Evolutionary conservation across 2,888 invertebrate species (phyloP), one percentile per base, ranked within the genome.

Genomic region (Gibbula magus): DNA sequence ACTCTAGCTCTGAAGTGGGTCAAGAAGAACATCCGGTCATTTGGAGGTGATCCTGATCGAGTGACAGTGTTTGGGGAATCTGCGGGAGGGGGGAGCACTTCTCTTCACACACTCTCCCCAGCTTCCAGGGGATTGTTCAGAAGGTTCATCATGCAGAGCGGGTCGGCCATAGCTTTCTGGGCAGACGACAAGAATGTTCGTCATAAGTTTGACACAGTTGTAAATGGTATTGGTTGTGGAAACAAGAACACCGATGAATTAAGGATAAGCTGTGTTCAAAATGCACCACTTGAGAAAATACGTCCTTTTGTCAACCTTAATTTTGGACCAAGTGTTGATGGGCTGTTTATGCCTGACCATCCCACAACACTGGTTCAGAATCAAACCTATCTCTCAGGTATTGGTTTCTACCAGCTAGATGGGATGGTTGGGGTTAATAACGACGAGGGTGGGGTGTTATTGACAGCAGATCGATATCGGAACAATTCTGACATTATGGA

Each of bases 111-210:
- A 3, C 79, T 88, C 3, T 81, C 83, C 22, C 83, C 84, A 0
- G 35, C 25, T 45, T 87, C 85, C 39, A 81, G 75, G 32, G 86
- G 84, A 0, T 74, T 86, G 5, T 87, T 88, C 56, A 84, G 86
- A 13, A 67, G 87, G 39, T 86, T 83, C 8, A 88, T 89, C 32
- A 83, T 85, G 16, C 82, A 88, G 66, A 88, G 89, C 52, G 87
- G 87, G 4, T 75, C 84, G 0, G 96, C 98, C 1, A 97, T 97
- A 0, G 96, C 96, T 7, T 97, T 97, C 0, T 98, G 98, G 98
- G 97, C 97, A 13, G 45, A 56, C 22, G 45, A 29, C 56, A 32
- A 39, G 16, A 39, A 5, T 22, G 10, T 32, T 13, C 20, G 61
- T 16, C 29, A 61, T 16, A 61, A 61, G 5, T 29, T 61, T 29